Percentiles rank a stretch among this genome's conserved stretches.
Evolutionary conservation across 2,113 vertebrate species (phyloP).

Genomic region (Petrocephalus zakoni): DNA sequence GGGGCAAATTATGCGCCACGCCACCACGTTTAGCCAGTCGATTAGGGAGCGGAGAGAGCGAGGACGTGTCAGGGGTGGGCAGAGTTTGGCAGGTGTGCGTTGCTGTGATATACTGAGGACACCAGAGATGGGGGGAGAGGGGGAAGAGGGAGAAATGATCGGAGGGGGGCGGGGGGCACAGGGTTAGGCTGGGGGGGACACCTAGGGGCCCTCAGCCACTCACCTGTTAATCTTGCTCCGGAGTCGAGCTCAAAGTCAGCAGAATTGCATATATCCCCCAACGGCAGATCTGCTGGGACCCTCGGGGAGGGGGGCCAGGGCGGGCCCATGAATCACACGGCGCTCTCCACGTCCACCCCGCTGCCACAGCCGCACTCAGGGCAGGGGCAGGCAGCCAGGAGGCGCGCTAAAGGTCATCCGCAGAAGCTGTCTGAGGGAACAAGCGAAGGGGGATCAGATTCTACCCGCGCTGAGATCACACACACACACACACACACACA

Average conservation of each 20-base stretch:
- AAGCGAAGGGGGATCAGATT: neutral
- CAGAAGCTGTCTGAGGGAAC: neutral
- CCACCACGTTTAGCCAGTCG: neutral
- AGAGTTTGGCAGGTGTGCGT: neutral
- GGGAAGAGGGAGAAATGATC: neutral
- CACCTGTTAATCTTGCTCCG: conserved; percentile 10
- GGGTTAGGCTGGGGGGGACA: neutral
- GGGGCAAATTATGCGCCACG: neutral
- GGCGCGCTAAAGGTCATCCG: neutral
- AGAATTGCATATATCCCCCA: neutral
- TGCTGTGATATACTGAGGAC: neutral
- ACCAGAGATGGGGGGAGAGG: neutral
- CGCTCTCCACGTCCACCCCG: neutral
- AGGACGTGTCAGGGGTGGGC: neutral
- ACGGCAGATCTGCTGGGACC: neutral
- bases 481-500: neutral
- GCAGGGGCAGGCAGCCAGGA: neutral
- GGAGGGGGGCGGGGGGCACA: neutral
- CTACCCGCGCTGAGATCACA: neutral
- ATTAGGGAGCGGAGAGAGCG: neutral
- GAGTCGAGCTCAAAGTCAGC: neutral
- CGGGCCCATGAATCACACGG: neutral
- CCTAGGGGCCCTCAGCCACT: neutral
- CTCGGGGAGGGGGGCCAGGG: neutral
- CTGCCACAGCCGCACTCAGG: neutral